Evolutionary conservation across 1,140 invertebrate genomes (phyloP), one percentile per base, ranked within the genome.

Genomic region (Tribolium madens): DNA sequence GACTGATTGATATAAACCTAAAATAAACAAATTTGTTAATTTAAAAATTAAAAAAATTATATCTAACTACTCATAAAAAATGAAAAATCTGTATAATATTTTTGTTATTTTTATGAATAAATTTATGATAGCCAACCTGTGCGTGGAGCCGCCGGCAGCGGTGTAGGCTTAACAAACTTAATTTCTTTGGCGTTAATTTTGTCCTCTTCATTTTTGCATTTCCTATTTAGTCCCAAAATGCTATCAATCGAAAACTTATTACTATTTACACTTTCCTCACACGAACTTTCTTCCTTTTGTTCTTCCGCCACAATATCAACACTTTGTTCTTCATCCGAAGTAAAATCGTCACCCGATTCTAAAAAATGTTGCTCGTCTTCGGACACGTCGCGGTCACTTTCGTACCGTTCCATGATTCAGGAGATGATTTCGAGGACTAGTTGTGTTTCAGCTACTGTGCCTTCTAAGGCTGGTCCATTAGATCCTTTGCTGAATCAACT

Each of bases 201-300:
- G 60, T 71, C 36, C 42, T 71, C 68, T 26, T 76, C 69, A 17
- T 76, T 77, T 10, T 68, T 73, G 18, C 36, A 76, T 72, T 70
- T 76, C 47, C 21, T 33, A 48, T 78, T 78, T 33, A 82, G 57
- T 33, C 84, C 84, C 13, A 85, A 72, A 33, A 85, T 85, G 46
- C 78, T 84, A 76, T 85, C 84, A 36, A 85, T 85, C 0, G 84
- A 85, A 70, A 85, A 85, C 60, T 85, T 85, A 52, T 83, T 85
- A 12, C 3, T 15, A 78, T 74, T 80, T 7, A 68, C 64, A 71
- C 76, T 79, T 47, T 69, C 75, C 15, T 79, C 77, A 21, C 77
- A 76, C 18, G 53, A 48, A 21, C 14, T 70, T 21, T 74, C 36
- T 36, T 76, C 78, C n/a, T 72, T 47, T 52, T 74, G 46, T 7